Evolutionary conservation across 2,113 vertebrate species (phyloP), one percentile per base, ranked within the genome.

Genomic region (Epinephelus fuscoguttatus): DNA sequence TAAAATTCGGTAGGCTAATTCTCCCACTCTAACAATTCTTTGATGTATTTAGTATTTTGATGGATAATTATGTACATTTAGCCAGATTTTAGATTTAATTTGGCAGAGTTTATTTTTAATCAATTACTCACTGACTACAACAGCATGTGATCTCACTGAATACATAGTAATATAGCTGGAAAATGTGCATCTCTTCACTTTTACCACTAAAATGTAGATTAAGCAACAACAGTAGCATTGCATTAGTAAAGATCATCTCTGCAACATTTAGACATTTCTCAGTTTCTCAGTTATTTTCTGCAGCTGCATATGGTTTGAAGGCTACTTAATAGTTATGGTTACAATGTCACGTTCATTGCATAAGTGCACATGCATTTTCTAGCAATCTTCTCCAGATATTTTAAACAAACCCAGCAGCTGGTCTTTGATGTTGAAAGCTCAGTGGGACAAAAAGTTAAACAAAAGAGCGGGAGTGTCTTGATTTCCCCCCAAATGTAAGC

Each of bases 401-500:
- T 60, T 18, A 66, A 27, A 68, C 27, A 90, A 84, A 85, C 63
- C 79, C 57, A 53, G 21, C 7, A 67, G 15, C 25, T 23, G 9
- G 25, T 27, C 74, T 90, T 78, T 91, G 74, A 89, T 88, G 84
- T 75, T 89, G 55, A 78, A 83, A 63, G 47, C 70, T 74, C 68
- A 15, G 37, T 30, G 18, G 21, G 76, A 25, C 25, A 62, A 71
- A 82, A 84, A 75, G 73, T 74, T 47, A 75, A 88, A 93, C 75
- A 91, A 81, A 75, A 85, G 50, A 77, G 71, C 27, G 10, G 76
- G 78, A 88, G 86, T 80, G 84, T 88, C 80, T 86, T 69, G 33
- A 89, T 85, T 89, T 91, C 80, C 72, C 80, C 61, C 82, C 63
- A 55, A 85, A 74, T 86, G 86, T 82, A 84, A 91, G 53, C 63